Base-by-base conservation (phyloP, 2,888 invertebrate species). In the Hydrotaea diabolus region DNA sequence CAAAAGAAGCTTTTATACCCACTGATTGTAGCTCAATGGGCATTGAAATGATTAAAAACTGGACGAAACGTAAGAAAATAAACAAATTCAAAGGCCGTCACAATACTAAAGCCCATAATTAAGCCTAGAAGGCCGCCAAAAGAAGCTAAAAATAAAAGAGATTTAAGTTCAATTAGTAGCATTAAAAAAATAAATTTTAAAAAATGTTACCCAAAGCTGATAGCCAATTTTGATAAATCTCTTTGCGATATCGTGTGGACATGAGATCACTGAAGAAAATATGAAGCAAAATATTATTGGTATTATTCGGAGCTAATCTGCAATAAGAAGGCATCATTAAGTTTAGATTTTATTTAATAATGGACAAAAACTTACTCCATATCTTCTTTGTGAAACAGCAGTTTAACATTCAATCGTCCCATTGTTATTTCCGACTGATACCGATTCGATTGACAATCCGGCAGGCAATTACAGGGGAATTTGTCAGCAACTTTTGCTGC, bases 211-310 rank as follows among this genome's bases (percentile, higher is more conserved):
- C 95, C 81, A 96, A 93, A 87, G 95, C 92, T 86, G 95, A 95
- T 86, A 95, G 94, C 96, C 96, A 96, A 88, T 94, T 95, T 87
- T 95, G 94, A 90, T 94, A 94, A 77, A 95, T 94, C 88, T 95
- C 95, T 72, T 94, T 94, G 71, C 95, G 93, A 89, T 94, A 95
- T 87, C 94, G 93, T 5, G 94, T 95, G 3, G 95, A 94, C 85
- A 95, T 94, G 86, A 96, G 90, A 89, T 96, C 96, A 88, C 94
- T 95, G 89, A 95, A 96, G 91, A 94, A 96, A n/a, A 96, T 93
- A 88, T 95, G 95, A 57, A 96, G 87, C 64, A 95, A 88, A 43
- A 95, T 95, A 69, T 93, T 93, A 86, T 95, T 94, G 7, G 91
- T 89, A 17, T 94, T 87, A 69, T 91, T 91, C 26, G 93, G 89